These are phyloP conservation scores for Lates calcarifer DNA, from an alignment of 2,113 vertebrate genomes.

Conservation along the genomic window DNA sequence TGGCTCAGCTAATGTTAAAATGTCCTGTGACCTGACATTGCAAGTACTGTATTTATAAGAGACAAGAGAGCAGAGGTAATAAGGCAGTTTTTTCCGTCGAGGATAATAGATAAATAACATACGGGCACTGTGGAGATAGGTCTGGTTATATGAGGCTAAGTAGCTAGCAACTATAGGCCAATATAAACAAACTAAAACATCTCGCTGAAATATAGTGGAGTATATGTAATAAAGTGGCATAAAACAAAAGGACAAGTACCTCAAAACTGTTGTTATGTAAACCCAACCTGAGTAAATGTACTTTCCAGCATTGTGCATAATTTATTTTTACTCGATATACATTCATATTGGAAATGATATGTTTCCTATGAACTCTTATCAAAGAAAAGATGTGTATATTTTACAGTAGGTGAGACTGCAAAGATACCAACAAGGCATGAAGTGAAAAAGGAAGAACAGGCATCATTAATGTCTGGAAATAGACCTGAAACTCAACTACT, in stretches of 20 bases:
- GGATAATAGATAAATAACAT: neutral
- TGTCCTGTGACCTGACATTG: too few species aligned
- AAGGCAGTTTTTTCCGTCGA: neutral
- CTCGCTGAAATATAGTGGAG: neutral
- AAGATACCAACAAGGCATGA: neutral
- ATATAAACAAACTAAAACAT: neutral
- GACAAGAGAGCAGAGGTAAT: too few species aligned
- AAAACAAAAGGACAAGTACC: neutral
- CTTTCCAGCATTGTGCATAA: neutral
- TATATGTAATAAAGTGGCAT: neutral
- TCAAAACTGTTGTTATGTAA: neutral
- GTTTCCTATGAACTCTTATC: neutral
- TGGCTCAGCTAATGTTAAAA: too few species aligned
- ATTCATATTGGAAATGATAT: neutral
- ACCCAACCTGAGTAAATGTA: neutral
- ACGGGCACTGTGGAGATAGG: too few species aligned
- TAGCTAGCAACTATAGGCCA: neutral
- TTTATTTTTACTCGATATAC: neutral
- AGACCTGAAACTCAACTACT: constrained; percentile 27
- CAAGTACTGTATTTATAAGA: too few species aligned
- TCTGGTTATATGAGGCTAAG: too few species aligned
- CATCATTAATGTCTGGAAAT: constrained; percentile 44
- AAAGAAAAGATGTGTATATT: neutral
- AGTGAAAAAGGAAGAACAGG: neutral
- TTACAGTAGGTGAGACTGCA: neutral